phyloP scores from a whole-genome alignment of 2,113 vertebrate species.

The Rhynchomys soricoides region DNA sequence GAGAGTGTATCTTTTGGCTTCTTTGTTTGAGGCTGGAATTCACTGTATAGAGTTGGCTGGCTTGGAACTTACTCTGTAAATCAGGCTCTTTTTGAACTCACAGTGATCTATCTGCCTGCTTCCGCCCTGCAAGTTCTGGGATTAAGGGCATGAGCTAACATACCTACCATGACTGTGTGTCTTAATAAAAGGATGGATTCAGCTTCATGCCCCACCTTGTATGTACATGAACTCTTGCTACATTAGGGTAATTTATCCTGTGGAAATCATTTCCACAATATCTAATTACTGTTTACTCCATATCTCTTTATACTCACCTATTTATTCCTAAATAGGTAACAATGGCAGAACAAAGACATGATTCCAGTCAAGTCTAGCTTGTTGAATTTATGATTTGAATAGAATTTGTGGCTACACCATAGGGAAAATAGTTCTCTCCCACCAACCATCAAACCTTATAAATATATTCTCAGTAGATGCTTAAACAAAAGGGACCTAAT shows the following conservation, averaged over 20 bases:
- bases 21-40: background rate
- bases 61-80: background rate
- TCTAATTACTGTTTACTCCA: too few relatives aligned
- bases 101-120: background rate
- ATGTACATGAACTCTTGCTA: background rate
- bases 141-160: background rate
- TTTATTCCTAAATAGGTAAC: background rate
- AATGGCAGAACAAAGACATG: background rate
- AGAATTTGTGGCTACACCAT: background rate
- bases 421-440: background rate
- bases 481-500: background rate
- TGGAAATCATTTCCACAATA: background rate
- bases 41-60: background rate
- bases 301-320: background rate
- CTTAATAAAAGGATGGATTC: background rate
- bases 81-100: background rate
- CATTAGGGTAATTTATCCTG: background rate
- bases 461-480: background rate
- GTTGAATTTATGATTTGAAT: background rate
- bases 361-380: background rate
- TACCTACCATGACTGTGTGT: background rate
- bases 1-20: background rate
- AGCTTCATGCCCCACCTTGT: background rate
- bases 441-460: background rate
- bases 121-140: background rate